phyloP scores from a whole-genome alignment of 2,113 vertebrate species.

The Chloebia gouldiae region DNA sequence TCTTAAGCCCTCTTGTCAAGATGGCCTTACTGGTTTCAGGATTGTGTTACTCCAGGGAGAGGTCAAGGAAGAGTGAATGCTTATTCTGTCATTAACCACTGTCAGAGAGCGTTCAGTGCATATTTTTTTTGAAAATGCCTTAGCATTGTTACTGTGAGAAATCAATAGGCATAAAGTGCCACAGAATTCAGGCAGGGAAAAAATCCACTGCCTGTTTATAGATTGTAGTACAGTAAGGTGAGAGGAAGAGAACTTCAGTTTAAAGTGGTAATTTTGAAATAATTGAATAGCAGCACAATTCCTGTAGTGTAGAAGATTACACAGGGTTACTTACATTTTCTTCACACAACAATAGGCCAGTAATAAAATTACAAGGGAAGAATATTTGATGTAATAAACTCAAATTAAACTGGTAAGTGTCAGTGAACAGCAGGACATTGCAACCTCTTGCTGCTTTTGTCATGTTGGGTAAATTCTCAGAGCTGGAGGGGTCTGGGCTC shows the following conservation, averaged over 20 bases:
- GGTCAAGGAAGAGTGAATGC: constrained; percentile 41
- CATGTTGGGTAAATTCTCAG: neutral
- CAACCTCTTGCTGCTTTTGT: neutral
- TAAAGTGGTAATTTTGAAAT: constrained; percentile 39
- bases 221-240: neutral
- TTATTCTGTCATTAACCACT: constrained; percentile 61
- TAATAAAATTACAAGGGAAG: constrained; percentile 31
- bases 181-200: neutral
- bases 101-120: neutral
- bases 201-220: constrained; percentile 13
- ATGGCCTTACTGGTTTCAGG: constrained; percentile 50
- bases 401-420: neutral
- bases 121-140: constrained; percentile 12
- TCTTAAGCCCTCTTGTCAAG: constrained; percentile 52
- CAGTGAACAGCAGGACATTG: neutral
- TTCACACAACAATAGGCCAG: constrained; percentile 16
- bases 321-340: neutral
- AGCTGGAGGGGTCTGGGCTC: neutral
- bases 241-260: neutral
- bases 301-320: neutral
- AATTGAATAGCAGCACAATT: constrained; percentile 47
- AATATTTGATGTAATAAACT: constrained; percentile 32
- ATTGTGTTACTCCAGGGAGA: constrained; percentile 51
- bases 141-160: neutral
- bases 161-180: constrained; percentile 33